These are phyloP conservation scores for Monodelphis domestica DNA, from an alignment of 2,797 vertebrate genomes.

Conservation along the genomic window DNA sequence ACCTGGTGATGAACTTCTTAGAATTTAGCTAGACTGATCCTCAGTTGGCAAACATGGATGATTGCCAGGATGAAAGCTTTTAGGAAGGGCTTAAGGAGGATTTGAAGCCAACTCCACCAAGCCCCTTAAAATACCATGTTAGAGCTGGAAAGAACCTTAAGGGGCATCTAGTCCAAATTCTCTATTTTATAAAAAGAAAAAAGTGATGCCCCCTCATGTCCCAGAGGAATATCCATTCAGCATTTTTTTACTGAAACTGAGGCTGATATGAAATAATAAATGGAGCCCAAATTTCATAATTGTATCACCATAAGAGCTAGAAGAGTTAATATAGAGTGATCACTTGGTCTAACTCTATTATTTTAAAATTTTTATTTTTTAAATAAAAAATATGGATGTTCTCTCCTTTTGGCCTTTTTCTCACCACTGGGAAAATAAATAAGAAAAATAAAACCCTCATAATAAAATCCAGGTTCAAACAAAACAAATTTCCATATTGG, in stretches of 20 bases:
- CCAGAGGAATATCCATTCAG: not conserved
- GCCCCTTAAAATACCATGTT: not conserved
- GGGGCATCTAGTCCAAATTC: not conserved
- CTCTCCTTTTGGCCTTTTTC: not conserved
- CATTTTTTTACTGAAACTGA: not conserved
- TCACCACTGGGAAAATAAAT: not conserved
- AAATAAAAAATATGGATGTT: not conserved
- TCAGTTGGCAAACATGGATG: not conserved
- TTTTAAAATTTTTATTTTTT: too few species aligned
- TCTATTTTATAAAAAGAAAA: not conserved
- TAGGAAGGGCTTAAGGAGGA: not conserved
- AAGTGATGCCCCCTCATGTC: not conserved
- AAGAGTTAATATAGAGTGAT: not conserved
- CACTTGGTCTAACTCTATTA: not conserved
- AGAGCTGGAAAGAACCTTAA: not conserved
- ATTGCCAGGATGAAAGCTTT: not conserved
- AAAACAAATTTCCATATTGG: not conserved
- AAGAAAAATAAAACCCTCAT: not conserved
- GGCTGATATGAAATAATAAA: too few species aligned
- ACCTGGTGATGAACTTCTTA: not conserved
- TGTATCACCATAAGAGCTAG: not conserved
- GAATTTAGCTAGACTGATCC: not conserved
- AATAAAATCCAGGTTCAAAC: not conserved
- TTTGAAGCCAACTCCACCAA: not conserved
- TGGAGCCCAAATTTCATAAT: not conserved